Evolutionary conservation across 2,888 invertebrate species (phyloP), one percentile per base, ranked within the genome.

Genomic region (Coenonympha glycerion): DNA sequence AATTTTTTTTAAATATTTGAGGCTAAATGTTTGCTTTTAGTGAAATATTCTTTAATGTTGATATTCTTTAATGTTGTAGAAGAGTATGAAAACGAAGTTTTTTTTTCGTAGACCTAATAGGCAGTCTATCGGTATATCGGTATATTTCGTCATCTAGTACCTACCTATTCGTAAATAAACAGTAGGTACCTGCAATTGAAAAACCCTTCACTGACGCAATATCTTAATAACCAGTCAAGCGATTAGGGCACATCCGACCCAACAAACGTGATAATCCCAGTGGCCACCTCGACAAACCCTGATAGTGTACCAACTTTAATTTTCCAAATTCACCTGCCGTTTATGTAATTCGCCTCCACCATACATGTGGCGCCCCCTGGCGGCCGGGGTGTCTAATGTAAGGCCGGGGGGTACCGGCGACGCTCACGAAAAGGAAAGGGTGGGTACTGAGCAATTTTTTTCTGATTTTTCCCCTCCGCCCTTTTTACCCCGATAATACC

Each of bases 281-380:
- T 40, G 60, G 65, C 64, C 64, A 64, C 69, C 66, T 64, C 61
- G 58, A 60, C 59, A 60, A 62, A 58, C 64, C 61, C 31, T 62
- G 68, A 66, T 70, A 69, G 68, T 70, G 71, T 69, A 69, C 65
- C 68, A 69, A 78, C 76, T 86, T 85, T 85, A 84, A 86, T 84
- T 86, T 83, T 77, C 82, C 77, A 82, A 86, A 85, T 81, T 82
- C 81, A 86, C 86, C 84, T 86, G 83, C 68, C 82, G 78, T 76
- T 80, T 76, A 79, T 76, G 78, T 83, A 79, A 80, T 79, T 77
- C 76, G 73, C 67, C 63, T 62, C 68, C 66, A 69, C 75, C 79
- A 71, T 72, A 78, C 77, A 73, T 73, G 76, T 69, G 66, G 72
- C 74, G 66, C 75, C 75, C 73, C 71, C 69, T 71, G 66, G 63